Conservation (phyloP, 2,888 invertebrate species). For the Netelia inedita region DNA sequence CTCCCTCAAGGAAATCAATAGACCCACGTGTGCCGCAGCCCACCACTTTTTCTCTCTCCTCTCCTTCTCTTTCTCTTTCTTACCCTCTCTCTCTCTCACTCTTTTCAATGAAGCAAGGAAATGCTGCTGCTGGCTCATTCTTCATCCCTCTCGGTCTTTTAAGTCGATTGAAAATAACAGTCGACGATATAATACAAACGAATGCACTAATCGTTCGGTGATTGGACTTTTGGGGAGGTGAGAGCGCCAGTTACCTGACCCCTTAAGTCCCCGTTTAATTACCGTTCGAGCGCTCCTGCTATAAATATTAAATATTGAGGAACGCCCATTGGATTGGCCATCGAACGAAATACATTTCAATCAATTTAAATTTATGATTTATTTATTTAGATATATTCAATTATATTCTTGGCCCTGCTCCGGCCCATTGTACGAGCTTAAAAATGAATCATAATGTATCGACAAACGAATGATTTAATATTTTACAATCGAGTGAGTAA, state of each 20-base stretch:
- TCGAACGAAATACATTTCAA: slow-evolving; percentile 14
- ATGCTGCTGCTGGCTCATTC: slow-evolving; percentile 30
- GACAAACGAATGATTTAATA: background rate
- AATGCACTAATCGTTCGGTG: slow-evolving; percentile 2
- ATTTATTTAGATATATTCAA: background rate
- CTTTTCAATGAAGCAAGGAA: slow-evolving; percentile 36
- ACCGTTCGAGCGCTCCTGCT: background rate
- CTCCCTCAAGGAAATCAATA: slow-evolving; percentile 76
- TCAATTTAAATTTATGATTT: background rate
- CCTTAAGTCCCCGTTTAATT: slow-evolving; percentile 7
- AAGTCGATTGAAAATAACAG: slow-evolving; percentile 12
- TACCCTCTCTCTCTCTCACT: slow-evolving; percentile 43
- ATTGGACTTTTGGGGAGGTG: background rate
- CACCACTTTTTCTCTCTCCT: slow-evolving; percentile 58
- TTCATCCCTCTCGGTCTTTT: background rate
- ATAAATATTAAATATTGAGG: slow-evolving; percentile 23
- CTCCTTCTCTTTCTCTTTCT: slow-evolving; percentile 39
- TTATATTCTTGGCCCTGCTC: background rate
- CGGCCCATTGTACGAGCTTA: too few species aligned
- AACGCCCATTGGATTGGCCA: background rate
- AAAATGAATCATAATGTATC: too few species aligned
- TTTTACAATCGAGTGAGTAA: background rate
- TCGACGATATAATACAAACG: slow-evolving; percentile 3
- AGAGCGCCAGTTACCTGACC: background rate
- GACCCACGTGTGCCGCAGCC: slow-evolving; percentile 72